These are phyloP conservation scores for Tylochromis polylepis DNA, from an alignment of 2,113 vertebrate genomes.

Conservation along the genomic window DNA sequence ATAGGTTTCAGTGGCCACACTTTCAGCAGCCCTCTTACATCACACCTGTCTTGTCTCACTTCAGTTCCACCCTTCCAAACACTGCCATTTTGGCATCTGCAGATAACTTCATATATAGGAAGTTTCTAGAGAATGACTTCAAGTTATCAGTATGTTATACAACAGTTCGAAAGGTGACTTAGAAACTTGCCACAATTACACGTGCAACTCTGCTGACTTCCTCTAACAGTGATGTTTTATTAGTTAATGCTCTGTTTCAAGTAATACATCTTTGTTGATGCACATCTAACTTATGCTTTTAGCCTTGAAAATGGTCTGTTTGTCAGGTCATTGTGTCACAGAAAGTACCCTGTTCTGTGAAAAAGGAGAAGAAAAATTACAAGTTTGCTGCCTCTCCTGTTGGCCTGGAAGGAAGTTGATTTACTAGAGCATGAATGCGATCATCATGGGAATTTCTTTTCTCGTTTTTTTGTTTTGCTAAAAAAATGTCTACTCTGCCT, in stretches of 20 bases:
- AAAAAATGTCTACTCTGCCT: not conserved
- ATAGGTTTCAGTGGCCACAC: not conserved
- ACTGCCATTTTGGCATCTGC: not conserved
- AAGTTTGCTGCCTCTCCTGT: not conserved
- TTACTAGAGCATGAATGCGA: not conserved
- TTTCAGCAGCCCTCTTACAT: not conserved
- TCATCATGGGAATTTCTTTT: not conserved
- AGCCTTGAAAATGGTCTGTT: not conserved
- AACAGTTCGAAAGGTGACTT: not conserved
- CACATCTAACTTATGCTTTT: not conserved
- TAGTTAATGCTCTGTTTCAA: not conserved
- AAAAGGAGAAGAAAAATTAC: not conserved
- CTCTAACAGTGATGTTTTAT: not conserved
- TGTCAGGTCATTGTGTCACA: not conserved
- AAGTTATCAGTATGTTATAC: not conserved
- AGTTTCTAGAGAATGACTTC: not conserved
- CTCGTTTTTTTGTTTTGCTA: not conserved
- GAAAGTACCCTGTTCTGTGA: not conserved
- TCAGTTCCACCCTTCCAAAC: not conserved
- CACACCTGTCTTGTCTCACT: not conserved
- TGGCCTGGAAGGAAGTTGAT: not conserved
- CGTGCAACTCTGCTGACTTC: not conserved
- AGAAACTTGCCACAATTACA: not conserved
- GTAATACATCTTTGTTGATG: not conserved
- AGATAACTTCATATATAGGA: not conserved